phyloP scores from a whole-genome alignment of 2,113 vertebrate species.

The Bos javanicus region DNA sequence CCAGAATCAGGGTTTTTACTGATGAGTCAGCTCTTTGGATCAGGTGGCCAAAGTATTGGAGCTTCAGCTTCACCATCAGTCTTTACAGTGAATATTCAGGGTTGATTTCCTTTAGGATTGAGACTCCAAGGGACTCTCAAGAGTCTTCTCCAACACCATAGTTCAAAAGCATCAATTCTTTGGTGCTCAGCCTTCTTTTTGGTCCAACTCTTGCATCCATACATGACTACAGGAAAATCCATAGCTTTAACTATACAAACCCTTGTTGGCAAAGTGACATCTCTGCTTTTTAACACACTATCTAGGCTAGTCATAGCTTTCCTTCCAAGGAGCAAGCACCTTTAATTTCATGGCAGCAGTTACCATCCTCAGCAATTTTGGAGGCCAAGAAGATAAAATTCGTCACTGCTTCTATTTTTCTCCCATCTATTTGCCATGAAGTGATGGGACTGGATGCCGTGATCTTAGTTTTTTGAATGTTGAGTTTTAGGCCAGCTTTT shows the following conservation, averaged over 20 bases:
- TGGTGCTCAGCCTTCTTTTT: background rate
- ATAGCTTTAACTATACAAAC: background rate
- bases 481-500: background rate
- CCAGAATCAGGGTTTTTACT: background rate
- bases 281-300: background rate
- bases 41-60: background rate
- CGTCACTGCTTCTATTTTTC: background rate
- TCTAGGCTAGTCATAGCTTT: background rate
- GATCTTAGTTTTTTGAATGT: background rate
- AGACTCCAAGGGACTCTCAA: background rate
- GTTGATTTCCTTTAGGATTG: background rate
- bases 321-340: background rate
- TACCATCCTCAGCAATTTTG: background rate
- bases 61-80: background rate
- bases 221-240: background rate
- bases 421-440: background rate
- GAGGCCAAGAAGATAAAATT: background rate
- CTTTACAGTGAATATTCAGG: background rate
- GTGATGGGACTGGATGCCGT: background rate
- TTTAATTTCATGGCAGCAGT: background rate
- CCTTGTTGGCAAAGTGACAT: background rate
- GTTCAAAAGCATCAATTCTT: background rate
- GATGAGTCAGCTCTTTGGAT: background rate
- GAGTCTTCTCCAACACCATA: background rate
- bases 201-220: background rate